Conservation (phyloP, 1,140 invertebrate genomes). For the Orius insidiosus region DNA sequence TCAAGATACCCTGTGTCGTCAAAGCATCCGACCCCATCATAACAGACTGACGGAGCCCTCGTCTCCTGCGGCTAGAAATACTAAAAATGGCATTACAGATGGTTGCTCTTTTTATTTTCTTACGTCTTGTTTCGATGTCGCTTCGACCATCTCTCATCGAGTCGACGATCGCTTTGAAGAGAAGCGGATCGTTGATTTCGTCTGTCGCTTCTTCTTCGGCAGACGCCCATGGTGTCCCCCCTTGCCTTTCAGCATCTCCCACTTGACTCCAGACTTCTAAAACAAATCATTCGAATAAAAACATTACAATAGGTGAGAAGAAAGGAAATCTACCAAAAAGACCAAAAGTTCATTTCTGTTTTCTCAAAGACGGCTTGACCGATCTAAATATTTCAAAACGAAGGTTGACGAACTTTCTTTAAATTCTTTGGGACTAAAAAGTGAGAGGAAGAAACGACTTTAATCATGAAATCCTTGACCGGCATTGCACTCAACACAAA, state of each 20-base stretch:
- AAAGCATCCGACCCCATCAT: slow-evolving; percentile 84
- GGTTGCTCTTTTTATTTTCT: slow-evolving; percentile 13
- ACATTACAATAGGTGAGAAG: too few relatives aligned
- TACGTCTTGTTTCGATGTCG: slow-evolving; percentile 23
- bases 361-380: too few relatives aligned
- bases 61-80: slow-evolving; percentile 26
- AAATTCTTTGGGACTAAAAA: too few relatives aligned
- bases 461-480: too few relatives aligned
- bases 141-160: slow-evolving; percentile 34
- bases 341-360: too few relatives aligned
- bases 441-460: too few relatives aligned
- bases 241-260: slow-evolving; percentile 1
- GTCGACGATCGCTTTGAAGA: slow-evolving; percentile 35
- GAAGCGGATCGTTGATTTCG: slow-evolving; percentile 34
- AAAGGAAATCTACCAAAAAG: too few relatives aligned
- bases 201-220: slow-evolving; percentile 30
- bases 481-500: too few relatives aligned
- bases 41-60: slow-evolving; percentile 62
- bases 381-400: too few relatives aligned
- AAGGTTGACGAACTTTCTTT: too few relatives aligned
- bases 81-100: not conserved
- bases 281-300: too few relatives aligned
- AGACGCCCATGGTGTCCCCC: slow-evolving; percentile 25
- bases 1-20: slow-evolving; percentile 79
- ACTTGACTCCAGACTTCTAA: too few relatives aligned